Percentiles rank a stretch among this genome's conserved stretches.
Conservation (phyloP, 2,113 vertebrate species). For the Burhinus oedicnemus region DNA sequence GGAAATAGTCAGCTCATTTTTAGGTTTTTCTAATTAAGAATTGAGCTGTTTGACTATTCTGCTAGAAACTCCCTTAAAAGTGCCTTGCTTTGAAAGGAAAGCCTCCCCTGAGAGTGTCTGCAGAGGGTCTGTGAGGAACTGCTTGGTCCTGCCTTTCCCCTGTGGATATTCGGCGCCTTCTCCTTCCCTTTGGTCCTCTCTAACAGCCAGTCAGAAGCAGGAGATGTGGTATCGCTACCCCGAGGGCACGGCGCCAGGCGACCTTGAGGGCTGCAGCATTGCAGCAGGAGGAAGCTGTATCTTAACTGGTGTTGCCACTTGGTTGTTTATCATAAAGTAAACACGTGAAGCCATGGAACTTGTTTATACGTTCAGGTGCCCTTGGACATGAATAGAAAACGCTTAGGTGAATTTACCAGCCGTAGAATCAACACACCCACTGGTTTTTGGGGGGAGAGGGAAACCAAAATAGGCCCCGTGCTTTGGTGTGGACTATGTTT, state of each 20-base stretch:
- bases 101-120: background rate
- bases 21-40: background rate
- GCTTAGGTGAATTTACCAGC: background rate
- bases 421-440: background rate
- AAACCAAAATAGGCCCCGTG: background rate
- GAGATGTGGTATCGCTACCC: background rate
- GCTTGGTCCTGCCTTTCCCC: background rate
- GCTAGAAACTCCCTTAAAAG: background rate
- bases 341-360: background rate
- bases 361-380: background rate
- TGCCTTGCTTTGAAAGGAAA: background rate
- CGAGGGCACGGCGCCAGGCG: background rate
- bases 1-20: fast-evolving
- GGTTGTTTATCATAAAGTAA: background rate
- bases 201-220: background rate
- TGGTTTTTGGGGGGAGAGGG: background rate
- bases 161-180: background rate
- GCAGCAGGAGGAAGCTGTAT: background rate
- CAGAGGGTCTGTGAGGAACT: background rate
- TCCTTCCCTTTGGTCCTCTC: background rate
- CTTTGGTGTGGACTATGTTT: background rate
- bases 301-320: background rate
- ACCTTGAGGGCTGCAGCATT: background rate
- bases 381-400: background rate
- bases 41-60: background rate